Evolutionary conservation across 2,113 vertebrate species (phyloP).

Genomic region (Protomyctophum bolini): DNA sequence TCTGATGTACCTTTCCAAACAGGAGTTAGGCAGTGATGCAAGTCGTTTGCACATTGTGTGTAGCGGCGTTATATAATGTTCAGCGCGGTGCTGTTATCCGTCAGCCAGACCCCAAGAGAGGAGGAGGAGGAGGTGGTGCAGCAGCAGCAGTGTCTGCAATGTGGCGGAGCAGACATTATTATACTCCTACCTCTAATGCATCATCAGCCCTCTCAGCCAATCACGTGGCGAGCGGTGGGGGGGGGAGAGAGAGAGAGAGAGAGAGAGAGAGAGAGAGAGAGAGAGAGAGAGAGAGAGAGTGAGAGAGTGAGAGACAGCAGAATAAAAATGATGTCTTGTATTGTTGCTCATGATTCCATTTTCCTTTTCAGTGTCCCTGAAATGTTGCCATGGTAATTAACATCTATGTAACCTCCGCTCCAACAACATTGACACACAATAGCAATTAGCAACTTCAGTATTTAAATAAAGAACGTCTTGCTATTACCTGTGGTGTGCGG

Average conservation of each 20-base stretch:
- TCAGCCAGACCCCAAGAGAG: conserved; percentile 32
- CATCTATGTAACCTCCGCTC: background rate
- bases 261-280: background rate
- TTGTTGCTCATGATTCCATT: background rate
- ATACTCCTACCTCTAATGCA: conserved; percentile 60
- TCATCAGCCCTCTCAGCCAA: conserved; percentile 70
- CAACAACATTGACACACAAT: background rate
- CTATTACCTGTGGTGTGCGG: no score
- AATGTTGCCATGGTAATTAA: background rate
- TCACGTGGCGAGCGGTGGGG: conserved; percentile 22
- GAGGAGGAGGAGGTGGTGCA: conserved; percentile 11
- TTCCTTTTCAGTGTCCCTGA: conserved; percentile 33
- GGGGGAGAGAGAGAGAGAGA: background rate
- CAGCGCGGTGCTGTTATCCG: conserved; percentile 46
- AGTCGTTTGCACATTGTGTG: conserved; percentile 84
- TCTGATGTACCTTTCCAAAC: conserved; percentile 87
- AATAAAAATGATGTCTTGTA: conserved; percentile 14
- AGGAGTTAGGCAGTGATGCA: conserved; percentile 79
- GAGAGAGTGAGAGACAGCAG: conserved; percentile 27
- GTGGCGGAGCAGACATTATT: conserved; percentile 67
- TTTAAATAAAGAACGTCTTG: no score
- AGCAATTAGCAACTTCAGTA: no score
- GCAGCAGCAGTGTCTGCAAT: conserved; percentile 40
- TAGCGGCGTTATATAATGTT: conserved; percentile 45
- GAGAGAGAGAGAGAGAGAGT: background rate